A percentile compares a stretch with the other conserved stretches of the same genome.
Conservation (phyloP, 2,888 invertebrate genomes). For the Choristoneura rosaceana region DNA sequence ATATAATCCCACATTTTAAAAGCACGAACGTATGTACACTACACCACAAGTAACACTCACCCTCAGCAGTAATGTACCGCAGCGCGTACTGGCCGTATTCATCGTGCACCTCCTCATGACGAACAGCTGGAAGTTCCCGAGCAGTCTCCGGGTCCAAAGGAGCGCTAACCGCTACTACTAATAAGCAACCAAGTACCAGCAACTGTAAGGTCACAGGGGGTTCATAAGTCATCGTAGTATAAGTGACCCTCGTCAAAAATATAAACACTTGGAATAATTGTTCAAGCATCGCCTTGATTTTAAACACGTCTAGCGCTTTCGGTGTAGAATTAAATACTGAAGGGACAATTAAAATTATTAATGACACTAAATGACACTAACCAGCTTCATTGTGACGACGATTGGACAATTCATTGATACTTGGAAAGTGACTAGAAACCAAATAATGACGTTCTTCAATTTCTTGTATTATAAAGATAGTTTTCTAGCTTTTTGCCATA, state of each 20-base stretch:
- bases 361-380: neutral
- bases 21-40: too few relatives aligned
- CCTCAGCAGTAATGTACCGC: slow-evolving; percentile 61
- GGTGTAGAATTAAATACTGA: neutral
- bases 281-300: neutral
- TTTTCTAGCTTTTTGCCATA: neutral
- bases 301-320: neutral
- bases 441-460: neutral
- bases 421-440: neutral
- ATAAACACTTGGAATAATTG: neutral
- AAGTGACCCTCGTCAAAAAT: neutral
- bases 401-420: neutral
- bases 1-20: too few relatives aligned
- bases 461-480: neutral
- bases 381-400: neutral
- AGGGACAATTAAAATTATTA: neutral
- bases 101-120: slow-evolving; percentile 62
- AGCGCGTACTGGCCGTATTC: slow-evolving; percentile 62
- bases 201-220: slow-evolving; percentile 46
- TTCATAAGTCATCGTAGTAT: neutral
- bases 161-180: slow-evolving; percentile 49
- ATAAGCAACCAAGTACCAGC: slow-evolving; percentile 52
- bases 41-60: neutral
- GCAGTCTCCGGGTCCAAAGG: slow-evolving; percentile 38
- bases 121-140: slow-evolving; percentile 55